These are phyloP conservation scores for Platyscapa corneri DNA, from an alignment of 1,140 invertebrate genomes.

Conservation along the genomic window DNA sequence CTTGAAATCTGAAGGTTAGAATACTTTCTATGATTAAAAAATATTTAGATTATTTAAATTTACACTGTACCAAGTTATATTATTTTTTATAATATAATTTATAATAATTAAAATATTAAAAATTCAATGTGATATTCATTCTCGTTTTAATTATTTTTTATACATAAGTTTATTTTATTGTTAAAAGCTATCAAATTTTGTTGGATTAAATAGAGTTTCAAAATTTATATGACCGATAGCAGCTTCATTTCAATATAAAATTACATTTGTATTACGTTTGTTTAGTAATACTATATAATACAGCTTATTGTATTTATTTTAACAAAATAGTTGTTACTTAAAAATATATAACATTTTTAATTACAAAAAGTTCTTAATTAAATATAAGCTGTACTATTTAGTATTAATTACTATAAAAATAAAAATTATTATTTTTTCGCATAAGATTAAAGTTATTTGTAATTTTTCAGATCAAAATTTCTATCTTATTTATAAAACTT, in stretches of 20 bases:
- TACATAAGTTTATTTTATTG: no score
- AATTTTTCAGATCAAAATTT: conserved; percentile 9
- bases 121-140: not conserved
- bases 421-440: not conserved
- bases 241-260: no score
- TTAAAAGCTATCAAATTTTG: not conserved
- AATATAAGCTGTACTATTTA: not conserved
- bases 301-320: not conserved
- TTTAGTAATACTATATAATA: not conserved
- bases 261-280: not conserved
- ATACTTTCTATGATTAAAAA: not conserved
- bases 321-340: not conserved
- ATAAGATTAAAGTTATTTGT: not conserved
- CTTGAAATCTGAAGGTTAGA: conserved; percentile 30
- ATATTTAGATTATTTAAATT: no score
- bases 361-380: not conserved
- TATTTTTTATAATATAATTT: no score
- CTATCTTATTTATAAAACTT: conserved; percentile 4
- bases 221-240: no score
- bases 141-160: not conserved
- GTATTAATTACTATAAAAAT: not conserved
- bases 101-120: no score
- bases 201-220: no score
- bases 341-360: conserved; percentile 8
- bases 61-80: no score